phyloP scores from a whole-genome alignment of 1,140 invertebrate species.

The Platorchestia sp. region DNA sequence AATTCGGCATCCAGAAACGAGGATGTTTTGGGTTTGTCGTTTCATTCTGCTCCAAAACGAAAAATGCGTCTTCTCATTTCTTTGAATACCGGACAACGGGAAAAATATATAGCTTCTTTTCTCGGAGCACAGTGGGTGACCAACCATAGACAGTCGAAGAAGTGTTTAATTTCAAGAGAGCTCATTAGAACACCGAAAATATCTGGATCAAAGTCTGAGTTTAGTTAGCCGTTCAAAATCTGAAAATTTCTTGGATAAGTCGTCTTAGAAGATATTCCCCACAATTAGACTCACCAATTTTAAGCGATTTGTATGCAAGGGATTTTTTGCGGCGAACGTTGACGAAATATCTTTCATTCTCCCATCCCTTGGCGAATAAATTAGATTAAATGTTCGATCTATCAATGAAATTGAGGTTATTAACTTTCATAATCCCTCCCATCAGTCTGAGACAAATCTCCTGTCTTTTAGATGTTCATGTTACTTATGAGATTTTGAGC shows the following conservation, averaged over 20 bases:
- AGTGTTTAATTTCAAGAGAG: background rate
- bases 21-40: too few species aligned
- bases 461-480: background rate
- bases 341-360: background rate
- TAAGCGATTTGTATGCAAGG: background rate
- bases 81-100: too few species aligned
- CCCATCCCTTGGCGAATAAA: background rate
- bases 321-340: background rate
- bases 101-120: too few species aligned
- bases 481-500: background rate
- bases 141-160: background rate
- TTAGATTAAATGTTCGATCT: background rate
- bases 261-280: background rate
- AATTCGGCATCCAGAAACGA: too few species aligned
- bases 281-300: background rate
- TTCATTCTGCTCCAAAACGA: too few species aligned
- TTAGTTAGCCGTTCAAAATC: background rate
- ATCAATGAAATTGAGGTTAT: background rate
- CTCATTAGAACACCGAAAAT: background rate
- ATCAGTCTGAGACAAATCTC: background rate
- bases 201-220: background rate
- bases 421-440: background rate
- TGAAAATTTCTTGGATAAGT: background rate
- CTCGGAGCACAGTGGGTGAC: too few species aligned
- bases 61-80: too few species aligned